Conservation (phyloP, 2,888 invertebrate species). For the Pherbina coryleti region DNA sequence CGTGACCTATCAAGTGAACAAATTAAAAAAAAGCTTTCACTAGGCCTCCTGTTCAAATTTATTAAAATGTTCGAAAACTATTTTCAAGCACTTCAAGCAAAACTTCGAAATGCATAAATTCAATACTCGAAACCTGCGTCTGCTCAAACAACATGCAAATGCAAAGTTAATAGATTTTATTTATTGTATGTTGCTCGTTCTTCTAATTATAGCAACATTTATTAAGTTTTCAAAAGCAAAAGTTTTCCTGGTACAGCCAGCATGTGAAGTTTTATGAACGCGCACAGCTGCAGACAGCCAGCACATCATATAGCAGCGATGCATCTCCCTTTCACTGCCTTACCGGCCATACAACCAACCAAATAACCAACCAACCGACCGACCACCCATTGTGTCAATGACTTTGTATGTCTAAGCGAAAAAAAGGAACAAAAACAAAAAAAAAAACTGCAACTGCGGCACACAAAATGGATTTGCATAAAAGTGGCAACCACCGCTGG, state of each 20-base stretch:
- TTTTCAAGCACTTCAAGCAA: no score
- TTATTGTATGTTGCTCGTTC: not conserved
- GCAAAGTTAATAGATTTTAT: not conserved
- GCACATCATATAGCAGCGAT: not conserved
- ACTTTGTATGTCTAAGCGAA: not conserved
- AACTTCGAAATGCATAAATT: no score
- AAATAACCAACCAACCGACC: not conserved
- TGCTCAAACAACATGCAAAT: not conserved
- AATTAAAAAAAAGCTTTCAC: no score
- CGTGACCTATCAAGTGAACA: no score
- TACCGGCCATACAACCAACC: no score
- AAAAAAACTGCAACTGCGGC: not conserved
- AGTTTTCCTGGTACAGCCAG: not conserved
- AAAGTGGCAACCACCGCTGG: not conserved
- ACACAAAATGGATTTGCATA: not conserved
- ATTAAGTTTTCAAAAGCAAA: not conserved
- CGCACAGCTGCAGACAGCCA: not conserved
- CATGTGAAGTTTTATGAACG: not conserved
- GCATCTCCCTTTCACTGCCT: not conserved
- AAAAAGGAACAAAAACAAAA: not conserved
- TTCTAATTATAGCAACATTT: not conserved
- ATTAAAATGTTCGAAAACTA: no score
- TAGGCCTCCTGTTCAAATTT: no score
- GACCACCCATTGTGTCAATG: conserved; percentile 18
- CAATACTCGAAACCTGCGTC: no score